Evolutionary conservation across 2,888 invertebrate genomes (phyloP), one percentile per base, ranked within the genome.

Genomic region (Drosophila pseudotakahashii): DNA sequence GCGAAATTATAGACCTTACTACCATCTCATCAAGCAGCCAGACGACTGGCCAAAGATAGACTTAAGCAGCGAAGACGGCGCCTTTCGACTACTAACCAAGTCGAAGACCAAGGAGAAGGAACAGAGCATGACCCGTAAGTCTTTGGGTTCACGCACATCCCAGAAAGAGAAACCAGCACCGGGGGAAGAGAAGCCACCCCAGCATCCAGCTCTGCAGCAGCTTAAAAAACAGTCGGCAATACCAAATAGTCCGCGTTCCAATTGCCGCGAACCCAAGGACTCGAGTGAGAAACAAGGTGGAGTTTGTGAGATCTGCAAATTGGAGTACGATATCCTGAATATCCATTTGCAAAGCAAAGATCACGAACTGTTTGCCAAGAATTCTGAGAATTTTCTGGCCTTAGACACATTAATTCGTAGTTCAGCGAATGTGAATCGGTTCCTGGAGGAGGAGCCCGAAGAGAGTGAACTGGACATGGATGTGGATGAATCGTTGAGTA

Each of bases 221-320:
- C 44, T 67, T 0, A 67, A 68, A 7, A 68, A 58, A 6, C 58
- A 64, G 9, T 30, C 58, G 6, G 13, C 45, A 11, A 57, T 66
- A 37, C 72, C 73, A 2, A 73, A 76, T 10, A 77, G 79, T 47
- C 78, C 81, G 2, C 62, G 70, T 9, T 79, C 86, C 2, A 72
- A 75, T 26, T 84, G 78, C 4, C 70, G 72, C 0, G 80, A 89
- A 19, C 57, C 66, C 3, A 89, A 90, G 58, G 90, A 91, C 39
- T 84, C 91, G 1, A 90, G 88, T 34, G 91, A 92, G 3, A 92
- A 92, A 48, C 92, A 93, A 75, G 94, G 94, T 45, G 96, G 96
- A 16, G 96, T 95, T 89, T 96, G 96, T 92, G 96, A 96, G 92
- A 95, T 97, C 91, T 97, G 97, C 91, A 95, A 95, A 89, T 92